Conservation (phyloP, 2,113 vertebrate genomes). For the Caranx melampygus region DNA sequence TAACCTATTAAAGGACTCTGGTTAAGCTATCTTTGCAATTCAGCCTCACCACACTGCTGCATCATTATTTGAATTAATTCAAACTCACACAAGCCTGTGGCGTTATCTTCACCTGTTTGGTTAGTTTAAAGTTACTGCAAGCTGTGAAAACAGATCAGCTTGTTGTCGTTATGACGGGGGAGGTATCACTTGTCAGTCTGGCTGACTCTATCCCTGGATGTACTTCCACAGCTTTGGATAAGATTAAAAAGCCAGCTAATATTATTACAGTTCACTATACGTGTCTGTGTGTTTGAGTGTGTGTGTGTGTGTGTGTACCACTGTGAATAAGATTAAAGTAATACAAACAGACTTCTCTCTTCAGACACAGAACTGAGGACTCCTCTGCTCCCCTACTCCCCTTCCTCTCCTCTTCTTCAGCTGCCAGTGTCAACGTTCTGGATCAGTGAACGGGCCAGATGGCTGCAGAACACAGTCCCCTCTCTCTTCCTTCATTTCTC, state of each 20-base stretch:
- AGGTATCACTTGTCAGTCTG: conserved; percentile 25
- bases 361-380: conserved; percentile 54
- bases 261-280: conserved; percentile 27
- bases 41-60: background rate
- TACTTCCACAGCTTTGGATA: conserved; percentile 15
- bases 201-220: conserved; percentile 12
- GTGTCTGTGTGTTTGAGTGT: conserved; percentile 15
- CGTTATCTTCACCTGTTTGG: conserved; percentile 10
- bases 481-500: conserved; percentile 45
- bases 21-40: conserved; percentile 3
- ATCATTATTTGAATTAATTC: conserved; percentile 15
- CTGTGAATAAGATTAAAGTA: conserved; percentile 61
- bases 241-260: conserved; percentile 34
- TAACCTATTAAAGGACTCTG: too few species aligned
- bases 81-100: conserved; percentile 1
- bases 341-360: conserved; percentile 63
- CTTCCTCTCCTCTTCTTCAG: conserved; percentile 65
- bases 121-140: conserved; percentile 10
- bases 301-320: conserved; percentile 2
- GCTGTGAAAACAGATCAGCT: conserved; percentile 19
- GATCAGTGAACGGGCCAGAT: conserved; percentile 82
- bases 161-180: conserved; percentile 17
- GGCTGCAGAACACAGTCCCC: conserved; percentile 73
- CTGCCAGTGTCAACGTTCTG: conserved; percentile 81
- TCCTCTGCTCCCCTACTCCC: conserved; percentile 51